These are phyloP conservation scores for Bubo blakistoni DNA, from an alignment of 2,113 vertebrate species.

Conservation along the genomic window DNA sequence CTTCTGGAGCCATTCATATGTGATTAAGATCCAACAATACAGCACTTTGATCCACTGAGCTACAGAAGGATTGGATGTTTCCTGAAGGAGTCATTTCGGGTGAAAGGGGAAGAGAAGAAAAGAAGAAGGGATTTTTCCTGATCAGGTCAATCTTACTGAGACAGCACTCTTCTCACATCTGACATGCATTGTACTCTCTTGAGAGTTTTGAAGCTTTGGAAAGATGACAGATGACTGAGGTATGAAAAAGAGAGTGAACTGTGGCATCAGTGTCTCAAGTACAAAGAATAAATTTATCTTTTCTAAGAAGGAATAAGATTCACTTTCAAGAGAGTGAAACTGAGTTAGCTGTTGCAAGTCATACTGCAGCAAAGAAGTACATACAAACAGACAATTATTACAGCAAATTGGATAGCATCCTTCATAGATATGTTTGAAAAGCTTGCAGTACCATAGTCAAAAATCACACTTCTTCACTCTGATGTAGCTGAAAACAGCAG, in stretches of 20 bases:
- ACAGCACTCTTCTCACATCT: slow-evolving; percentile 6
- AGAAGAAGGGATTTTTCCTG: slow-evolving; percentile 1
- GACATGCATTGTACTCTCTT: not conserved
- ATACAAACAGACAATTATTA: not conserved
- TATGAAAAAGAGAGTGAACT: slow-evolving; percentile 12
- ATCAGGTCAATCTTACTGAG: slow-evolving; percentile 28
- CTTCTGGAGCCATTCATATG: slow-evolving; percentile 34
- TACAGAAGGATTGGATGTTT: slow-evolving; percentile 40
- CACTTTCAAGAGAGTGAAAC: not conserved
- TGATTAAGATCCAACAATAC: slow-evolving; percentile 50
- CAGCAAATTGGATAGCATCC: not conserved
- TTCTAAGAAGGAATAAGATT: not conserved
- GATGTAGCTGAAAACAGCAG: not conserved
- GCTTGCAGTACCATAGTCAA: not conserved
- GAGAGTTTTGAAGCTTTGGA: slow-evolving; percentile 34
- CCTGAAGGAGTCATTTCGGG: slow-evolving; percentile 45
- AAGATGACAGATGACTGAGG: slow-evolving; percentile 29
- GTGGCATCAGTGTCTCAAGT: not conserved
- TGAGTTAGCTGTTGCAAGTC: not conserved
- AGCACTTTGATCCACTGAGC: slow-evolving; percentile 40
- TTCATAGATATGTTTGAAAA: not conserved
- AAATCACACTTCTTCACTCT: not conserved
- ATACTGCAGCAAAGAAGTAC: not conserved
- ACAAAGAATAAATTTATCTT: slow-evolving; percentile 4
- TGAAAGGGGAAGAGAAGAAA: slow-evolving; percentile 39